Evolutionary conservation across 1,140 invertebrate species (phyloP), one percentile per base, ranked within the genome.

Genomic region (Ceratosolen solmsi): DNA sequence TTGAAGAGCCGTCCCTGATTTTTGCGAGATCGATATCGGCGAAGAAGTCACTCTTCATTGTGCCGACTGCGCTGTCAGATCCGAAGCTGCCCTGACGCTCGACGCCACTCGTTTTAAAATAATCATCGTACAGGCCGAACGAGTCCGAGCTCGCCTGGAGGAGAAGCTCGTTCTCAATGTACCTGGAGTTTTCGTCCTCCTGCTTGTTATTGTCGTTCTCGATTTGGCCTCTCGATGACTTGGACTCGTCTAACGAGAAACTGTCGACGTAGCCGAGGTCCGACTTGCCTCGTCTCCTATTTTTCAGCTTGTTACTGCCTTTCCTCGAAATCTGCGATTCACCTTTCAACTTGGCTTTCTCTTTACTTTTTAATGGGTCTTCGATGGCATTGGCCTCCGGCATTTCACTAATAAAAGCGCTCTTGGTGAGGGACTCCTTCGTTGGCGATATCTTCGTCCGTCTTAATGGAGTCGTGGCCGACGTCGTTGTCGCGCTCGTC

Each of bases 41-140:
- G 65, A 92, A 92, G 74, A 91, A 91, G 78, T 91, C 90, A 65
- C 91, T 92, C 58, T 88, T 90, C 91, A 92, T 92, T 1, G 90
- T 92, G 9, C 91, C 91, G 3, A 92, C 89, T 7, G 91, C 91
- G 46, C 90, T 91, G 33, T 92, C 91, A 0, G 88, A 87, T 46
- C 90, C 89, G 33, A 92, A 92, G 68, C 90, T 91, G 65, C 91
- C 89, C 46, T 91, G 89, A 9, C 90, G 87, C 36, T 87, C 87
- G 11, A 91, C 70, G 77, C 89, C 86, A 27, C 84, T 58, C 4
- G 72, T 83, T 65, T 91, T 89, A 38, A 87, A 90, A 76, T 87
- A 90, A 3, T 84, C 82, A 4, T 90, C 88, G 82, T 73, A 83
- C 0, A 20, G 71, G 51, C 63, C 83, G 77, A 80, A 51, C 11